Conservation (phyloP, 2,888 invertebrate species). For the Sphaeridia pumilis region DNA sequence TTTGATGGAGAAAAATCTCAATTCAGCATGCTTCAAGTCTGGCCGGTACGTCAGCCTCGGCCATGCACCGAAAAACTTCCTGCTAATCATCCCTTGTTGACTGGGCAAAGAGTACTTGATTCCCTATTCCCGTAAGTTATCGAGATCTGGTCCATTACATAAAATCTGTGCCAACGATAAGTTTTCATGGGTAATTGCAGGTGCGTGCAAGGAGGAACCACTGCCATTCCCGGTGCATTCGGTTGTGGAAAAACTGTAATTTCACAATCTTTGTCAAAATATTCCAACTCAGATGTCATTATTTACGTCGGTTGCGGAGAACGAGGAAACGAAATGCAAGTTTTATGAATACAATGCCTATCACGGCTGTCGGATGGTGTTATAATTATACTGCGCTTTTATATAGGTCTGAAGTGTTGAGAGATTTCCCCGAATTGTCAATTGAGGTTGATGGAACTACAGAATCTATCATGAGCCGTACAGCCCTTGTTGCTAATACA, state of each 20-base stretch:
- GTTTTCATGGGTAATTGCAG: conserved; percentile 45
- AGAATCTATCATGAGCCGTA: conserved; percentile 99
- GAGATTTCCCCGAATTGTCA: conserved; percentile 96
- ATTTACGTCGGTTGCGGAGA: conserved; percentile 99
- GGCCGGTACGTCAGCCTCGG: conserved; percentile 97
- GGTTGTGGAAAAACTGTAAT: conserved; percentile 99
- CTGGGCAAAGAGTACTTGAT: conserved; percentile 96
- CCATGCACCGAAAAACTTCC: conserved; percentile 96
- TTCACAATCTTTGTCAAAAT: conserved; percentile 97
- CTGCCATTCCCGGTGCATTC: conserved; percentile 98
- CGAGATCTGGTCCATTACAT: too few species aligned
- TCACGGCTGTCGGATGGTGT: not conserved
- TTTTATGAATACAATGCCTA: not conserved
- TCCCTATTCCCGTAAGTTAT: conserved; percentile 84
- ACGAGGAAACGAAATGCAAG: conserved; percentile 97
- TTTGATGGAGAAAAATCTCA: conserved; percentile 90
- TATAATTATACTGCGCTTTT: not conserved
- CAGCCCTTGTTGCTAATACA: conserved; percentile 97
- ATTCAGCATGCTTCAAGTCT: conserved; percentile 96
- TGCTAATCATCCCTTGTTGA: conserved; percentile 94
- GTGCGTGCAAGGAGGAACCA: conserved; percentile 96
- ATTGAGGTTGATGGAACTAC: conserved; percentile 93
- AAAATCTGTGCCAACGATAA: too few species aligned
- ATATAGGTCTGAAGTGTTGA: conserved; percentile 31
- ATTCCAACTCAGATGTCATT: conserved; percentile 99